Evolutionary conservation across 1,140 invertebrate species (phyloP).

Genomic region (Maniola jurtina): DNA sequence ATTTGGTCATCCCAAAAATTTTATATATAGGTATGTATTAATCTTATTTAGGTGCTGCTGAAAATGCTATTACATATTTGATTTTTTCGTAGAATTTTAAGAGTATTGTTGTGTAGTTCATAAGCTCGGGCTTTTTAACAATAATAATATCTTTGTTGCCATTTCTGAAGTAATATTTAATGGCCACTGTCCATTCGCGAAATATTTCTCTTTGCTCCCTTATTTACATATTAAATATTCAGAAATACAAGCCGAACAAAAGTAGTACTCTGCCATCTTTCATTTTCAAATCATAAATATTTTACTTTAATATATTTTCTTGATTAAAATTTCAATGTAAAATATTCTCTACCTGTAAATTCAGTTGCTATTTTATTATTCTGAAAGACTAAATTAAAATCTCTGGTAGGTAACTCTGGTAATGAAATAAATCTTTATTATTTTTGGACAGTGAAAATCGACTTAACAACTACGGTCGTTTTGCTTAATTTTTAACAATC

Average conservation of each 20-base stretch:
- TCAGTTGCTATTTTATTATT: neutral
- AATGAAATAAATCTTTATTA: too few species aligned
- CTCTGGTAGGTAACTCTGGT: too few species aligned
- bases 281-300: slow-evolving; percentile 3
- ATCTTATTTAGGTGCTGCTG: too few species aligned
- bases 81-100: too few species aligned
- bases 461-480: too few species aligned
- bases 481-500: too few species aligned
- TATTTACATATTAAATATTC: neutral
- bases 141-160: neutral
- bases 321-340: neutral
- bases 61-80: too few species aligned
- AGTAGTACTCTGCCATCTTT: neutral
- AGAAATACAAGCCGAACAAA: neutral
- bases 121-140: neutral
- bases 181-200: neutral
- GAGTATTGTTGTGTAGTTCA: neutral
- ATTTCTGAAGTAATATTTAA: neutral
- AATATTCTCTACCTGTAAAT: neutral
- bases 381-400: too few species aligned
- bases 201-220: neutral
- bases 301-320: neutral
- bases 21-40: too few species aligned
- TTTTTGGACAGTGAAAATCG: too few species aligned
- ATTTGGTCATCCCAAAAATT: too few species aligned